Conservation (phyloP, 2,113 vertebrate genomes). For the Eulemur rufifrons region DNA sequence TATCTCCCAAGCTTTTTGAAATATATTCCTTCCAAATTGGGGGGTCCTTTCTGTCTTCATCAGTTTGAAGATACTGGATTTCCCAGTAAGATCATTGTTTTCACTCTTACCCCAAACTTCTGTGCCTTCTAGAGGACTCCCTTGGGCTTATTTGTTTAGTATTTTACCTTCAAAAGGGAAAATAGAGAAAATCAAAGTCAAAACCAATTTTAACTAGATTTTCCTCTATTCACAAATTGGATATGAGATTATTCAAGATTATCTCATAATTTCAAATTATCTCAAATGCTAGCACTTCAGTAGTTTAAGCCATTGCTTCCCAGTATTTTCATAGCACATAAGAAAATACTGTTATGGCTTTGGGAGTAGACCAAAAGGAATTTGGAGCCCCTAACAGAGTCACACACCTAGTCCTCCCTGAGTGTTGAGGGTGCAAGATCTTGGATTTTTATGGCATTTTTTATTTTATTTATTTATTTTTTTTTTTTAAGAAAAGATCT, state of each 20-base stretch:
- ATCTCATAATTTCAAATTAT: background rate
- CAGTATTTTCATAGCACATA: background rate
- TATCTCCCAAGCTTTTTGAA: conserved; percentile 20
- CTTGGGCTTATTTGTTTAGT: background rate
- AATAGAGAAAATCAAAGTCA: conserved; percentile 32
- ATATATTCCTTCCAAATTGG: background rate
- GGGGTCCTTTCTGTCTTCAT: background rate
- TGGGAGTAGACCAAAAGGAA: background rate
- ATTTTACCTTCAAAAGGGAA: conserved; percentile 47
- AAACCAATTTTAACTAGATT: conserved; percentile 34
- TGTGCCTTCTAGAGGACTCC: background rate
- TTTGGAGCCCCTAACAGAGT: background rate
- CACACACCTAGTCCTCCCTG: background rate
- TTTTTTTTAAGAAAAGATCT: background rate
- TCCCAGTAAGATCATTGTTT: background rate
- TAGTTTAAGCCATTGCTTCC: background rate
- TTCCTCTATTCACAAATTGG: conserved; percentile 44
- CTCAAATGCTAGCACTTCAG: background rate
- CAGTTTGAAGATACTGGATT: background rate
- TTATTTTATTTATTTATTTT: background rate
- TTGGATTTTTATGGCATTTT: background rate
- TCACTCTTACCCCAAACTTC: conserved; percentile 16
- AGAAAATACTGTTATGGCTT: background rate
- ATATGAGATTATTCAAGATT: conserved; percentile 27
- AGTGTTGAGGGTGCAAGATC: background rate